Percentiles rank a stretch among this genome's conserved stretches.
Conservation (phyloP, 2,888 invertebrate genomes). For the Nineta flava region DNA sequence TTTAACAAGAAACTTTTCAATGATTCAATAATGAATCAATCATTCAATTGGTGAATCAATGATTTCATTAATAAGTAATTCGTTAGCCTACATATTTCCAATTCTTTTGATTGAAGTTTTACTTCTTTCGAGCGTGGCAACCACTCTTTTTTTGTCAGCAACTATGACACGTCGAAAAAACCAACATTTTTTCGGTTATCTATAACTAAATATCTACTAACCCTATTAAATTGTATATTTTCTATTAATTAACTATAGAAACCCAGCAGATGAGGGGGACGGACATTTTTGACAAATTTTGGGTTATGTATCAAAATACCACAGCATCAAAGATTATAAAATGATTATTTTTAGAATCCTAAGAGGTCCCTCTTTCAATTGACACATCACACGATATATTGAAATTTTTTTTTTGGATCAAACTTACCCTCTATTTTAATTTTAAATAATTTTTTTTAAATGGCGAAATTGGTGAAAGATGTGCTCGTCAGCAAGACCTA, state of each 20-base stretch:
- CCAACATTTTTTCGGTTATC: too few relatives aligned
- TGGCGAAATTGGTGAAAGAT: background rate
- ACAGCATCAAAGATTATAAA: background rate
- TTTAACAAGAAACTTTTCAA: too few relatives aligned
- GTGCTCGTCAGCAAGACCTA: background rate
- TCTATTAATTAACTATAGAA: too few relatives aligned
- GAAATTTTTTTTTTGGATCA: background rate
- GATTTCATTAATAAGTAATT: too few relatives aligned
- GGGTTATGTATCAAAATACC: background rate
- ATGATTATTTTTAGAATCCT: background rate
- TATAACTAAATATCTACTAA: background rate
- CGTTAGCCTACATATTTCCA: too few relatives aligned
- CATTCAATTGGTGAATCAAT: too few relatives aligned
- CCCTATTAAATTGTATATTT: background rate
- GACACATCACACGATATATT: background rate
- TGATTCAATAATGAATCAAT: too few relatives aligned
- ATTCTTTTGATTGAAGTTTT: too few relatives aligned
- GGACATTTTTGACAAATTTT: background rate
- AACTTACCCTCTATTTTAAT: background rate
- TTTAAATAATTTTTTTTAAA: background rate
- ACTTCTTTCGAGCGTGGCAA: too few relatives aligned
- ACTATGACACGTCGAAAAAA: too few relatives aligned
- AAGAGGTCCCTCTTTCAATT: background rate
- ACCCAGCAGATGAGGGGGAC: background rate
- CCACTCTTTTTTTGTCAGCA: too few relatives aligned